Base-by-base conservation (phyloP, 2,797 vertebrate genomes). In the Podarcis lilfordi region DNA sequence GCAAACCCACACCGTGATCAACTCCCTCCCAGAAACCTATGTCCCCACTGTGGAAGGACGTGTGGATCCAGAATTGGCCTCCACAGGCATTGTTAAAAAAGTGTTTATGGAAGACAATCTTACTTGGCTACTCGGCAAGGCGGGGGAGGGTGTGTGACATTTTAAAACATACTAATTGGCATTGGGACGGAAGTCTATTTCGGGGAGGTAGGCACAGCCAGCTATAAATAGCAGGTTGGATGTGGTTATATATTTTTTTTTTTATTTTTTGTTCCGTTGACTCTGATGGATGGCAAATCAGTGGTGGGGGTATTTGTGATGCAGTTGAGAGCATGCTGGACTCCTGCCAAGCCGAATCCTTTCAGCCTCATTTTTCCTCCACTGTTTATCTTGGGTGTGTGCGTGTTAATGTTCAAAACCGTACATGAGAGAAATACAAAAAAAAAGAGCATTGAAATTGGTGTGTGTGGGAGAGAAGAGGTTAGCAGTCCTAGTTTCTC, bases 131-230 rank as follows among this genome's bases (percentile, higher is more conserved):
- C 17, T 72, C 13, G 13, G n/a, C 1, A 0, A 75, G 27, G 77
- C 6, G 45, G 4, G 4, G 25, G 27, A 32, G 69, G 4, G n/a
- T 72, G 45, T 27, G 66, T 82, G 43, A 71, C 66, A 50, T 45
- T 71, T 50, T 21, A 7, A 50, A 71, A 50, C 29, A 50, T 32
- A 11, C 10, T 68, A 71, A 71, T 83, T 71, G 81, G 68, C 50
- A 43, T 40, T n/a, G 64, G 81, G 64, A 19, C 43, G 81, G 40
- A 71, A 83, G 71, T 71, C 81, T 83, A 83, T 83, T 83, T 71
- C 25, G 5, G 40, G 43, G 40, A 71, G 66, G 17, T n/a, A 71
- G 40, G 68, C 43, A 32, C 66, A 11, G 66, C 40, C 5, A 2
- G 81, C 17, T 71, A 83, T 71, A 71, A 83, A 83, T 83, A 83